Percentiles rank a stretch among this genome's conserved stretches.
Evolutionary conservation across 2,797 vertebrate species (phyloP).

Genomic region (Acrocephalus scirpaceus): DNA sequence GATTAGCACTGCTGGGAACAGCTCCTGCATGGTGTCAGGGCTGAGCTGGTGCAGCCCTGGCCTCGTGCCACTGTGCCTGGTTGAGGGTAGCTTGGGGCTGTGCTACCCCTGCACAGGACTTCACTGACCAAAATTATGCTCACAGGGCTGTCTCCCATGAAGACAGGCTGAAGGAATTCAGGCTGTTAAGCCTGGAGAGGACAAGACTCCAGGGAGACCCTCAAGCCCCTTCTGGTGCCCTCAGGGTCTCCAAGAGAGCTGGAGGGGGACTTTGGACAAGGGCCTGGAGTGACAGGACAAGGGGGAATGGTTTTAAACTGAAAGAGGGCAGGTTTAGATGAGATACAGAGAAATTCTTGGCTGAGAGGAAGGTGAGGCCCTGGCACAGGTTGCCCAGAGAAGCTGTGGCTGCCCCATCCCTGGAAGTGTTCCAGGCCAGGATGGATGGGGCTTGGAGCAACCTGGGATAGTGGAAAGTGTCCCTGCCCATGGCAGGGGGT

Average conservation of each 20-base stretch:
- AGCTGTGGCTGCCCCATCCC: background rate
- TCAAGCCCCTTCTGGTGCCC: background rate
- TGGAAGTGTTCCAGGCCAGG: background rate
- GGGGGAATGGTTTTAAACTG: background rate
- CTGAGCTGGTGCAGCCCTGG: background rate
- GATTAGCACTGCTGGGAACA: conserved; percentile 36
- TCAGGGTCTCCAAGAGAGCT: background rate
- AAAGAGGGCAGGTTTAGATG: background rate
- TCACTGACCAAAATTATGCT: background rate
- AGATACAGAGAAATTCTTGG: background rate
- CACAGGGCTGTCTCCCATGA: background rate
- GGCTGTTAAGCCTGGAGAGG: background rate
- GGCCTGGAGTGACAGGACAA: background rate
- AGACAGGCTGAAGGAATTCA: background rate
- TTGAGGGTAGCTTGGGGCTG: background rate
- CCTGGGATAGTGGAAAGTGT: background rate
- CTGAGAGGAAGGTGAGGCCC: background rate
- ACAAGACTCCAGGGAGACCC: background rate
- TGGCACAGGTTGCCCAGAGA: background rate
- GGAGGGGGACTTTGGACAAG: background rate
- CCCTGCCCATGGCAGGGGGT: background rate
- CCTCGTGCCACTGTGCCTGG: background rate
- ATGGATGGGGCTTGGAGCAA: background rate
- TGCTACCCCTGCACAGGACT: background rate
- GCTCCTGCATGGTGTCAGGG: rapidly evolving